These are phyloP conservation scores for Actinernus sp. DNA, from an alignment of 92 coral and sea anemone genomes.

Conservation along the genomic window DNA sequence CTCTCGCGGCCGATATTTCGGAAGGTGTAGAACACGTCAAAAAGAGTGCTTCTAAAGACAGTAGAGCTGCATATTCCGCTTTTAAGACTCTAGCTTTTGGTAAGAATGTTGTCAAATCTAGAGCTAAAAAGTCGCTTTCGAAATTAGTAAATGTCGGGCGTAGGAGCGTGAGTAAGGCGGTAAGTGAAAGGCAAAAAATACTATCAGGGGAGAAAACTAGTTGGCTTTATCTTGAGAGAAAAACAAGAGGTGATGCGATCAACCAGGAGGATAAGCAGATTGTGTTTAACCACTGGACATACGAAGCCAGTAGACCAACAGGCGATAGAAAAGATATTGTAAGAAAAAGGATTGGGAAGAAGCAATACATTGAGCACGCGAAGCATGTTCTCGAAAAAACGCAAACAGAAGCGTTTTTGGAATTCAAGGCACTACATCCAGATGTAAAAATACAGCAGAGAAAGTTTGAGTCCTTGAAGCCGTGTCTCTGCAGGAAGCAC, in stretches of 20 bases:
- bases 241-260: slow-evolving; percentile 32
- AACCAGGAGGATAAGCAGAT: slow-evolving; percentile 16
- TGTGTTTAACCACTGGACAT: slow-evolving; percentile 39
- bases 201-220: slow-evolving; percentile 41
- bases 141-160: slow-evolving; percentile 39
- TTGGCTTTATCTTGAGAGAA: slow-evolving; percentile 50
- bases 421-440: slow-evolving; percentile 27
- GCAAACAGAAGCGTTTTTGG: slow-evolving; percentile 59
- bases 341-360: slow-evolving; percentile 32
- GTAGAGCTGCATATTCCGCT: slow-evolving; percentile 44
- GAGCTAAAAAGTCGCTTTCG: slow-evolving; percentile 38
- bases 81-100: slow-evolving; percentile 51
- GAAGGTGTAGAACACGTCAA: slow-evolving; percentile 52
- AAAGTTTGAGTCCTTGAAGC: slow-evolving; percentile 60
- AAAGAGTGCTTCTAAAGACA: slow-evolving; percentile 33
- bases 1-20: slow-evolving; percentile 59
- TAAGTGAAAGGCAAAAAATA: slow-evolving; percentile 32
- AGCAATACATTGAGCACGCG: slow-evolving; percentile 42
- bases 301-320: slow-evolving; percentile 59
- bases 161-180: slow-evolving; percentile 30
- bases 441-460: slow-evolving; percentile 41
- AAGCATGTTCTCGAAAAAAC: slow-evolving; percentile 67
- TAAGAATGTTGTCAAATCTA: slow-evolving; percentile 26
- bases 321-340: slow-evolving; percentile 53
- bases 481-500: slow-evolving; percentile 60